These are phyloP conservation scores for Rhinatrema bivittatum DNA, from an alignment of 2,797 vertebrate genomes.

Conservation along the genomic window DNA sequence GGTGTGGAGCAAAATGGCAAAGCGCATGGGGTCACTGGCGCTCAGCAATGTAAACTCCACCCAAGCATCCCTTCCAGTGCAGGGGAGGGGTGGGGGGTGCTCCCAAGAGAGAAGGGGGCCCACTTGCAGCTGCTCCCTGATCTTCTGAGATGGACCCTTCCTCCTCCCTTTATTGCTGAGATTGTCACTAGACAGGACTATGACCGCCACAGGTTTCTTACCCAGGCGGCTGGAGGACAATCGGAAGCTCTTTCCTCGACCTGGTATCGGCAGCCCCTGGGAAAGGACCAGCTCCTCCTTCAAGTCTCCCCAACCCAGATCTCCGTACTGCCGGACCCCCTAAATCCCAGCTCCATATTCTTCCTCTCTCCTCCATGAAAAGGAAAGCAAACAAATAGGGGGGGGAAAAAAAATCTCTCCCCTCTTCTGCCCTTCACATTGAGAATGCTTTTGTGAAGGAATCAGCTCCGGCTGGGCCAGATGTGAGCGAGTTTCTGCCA, in stretches of 20 bases:
- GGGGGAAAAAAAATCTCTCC: fast-evolving
- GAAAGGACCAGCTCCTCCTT: not conserved
- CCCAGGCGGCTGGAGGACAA: conserved; percentile 10
- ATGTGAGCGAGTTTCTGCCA: conserved; percentile 28
- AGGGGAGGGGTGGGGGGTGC: fast-evolving
- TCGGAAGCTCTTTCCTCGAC: fast-evolving
- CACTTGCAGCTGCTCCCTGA: too few species aligned
- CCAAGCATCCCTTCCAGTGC: too few species aligned
- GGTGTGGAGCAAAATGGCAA: too few species aligned
- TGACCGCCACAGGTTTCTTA: conserved; percentile 8
- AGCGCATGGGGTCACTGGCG: too few species aligned
- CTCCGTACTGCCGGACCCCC: fast-evolving
- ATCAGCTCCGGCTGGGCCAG: not conserved
- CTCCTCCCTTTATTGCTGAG: fast-evolving
- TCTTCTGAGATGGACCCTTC: too few species aligned
- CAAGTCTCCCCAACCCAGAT: not conserved
- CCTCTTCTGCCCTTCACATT: not conserved
- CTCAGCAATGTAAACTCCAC: too few species aligned
- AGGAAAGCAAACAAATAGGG: not conserved
- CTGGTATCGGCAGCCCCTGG: too few species aligned
- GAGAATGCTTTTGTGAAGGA: not conserved
- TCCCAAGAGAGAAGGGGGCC: not conserved
- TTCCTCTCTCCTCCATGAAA: fast-evolving
- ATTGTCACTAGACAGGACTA: not conserved
- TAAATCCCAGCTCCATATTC: fast-evolving